A percentile compares a stretch with the other conserved stretches of the same genome.
Conservation (phyloP, 2,888 invertebrate species). For the Drosophila testacea region DNA sequence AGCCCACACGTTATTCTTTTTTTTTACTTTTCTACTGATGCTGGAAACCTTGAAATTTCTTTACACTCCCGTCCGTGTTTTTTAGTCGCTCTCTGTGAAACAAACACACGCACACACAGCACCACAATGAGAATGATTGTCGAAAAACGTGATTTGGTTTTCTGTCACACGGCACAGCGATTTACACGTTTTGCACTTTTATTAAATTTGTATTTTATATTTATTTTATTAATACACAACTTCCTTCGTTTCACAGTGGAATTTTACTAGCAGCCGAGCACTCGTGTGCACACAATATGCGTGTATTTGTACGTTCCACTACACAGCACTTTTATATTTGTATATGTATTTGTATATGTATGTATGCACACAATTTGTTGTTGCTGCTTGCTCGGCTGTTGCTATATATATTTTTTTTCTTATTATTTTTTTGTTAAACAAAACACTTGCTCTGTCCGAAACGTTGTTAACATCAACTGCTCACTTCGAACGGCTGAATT, state of each 20-base stretch:
- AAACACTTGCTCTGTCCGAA: slow-evolving; percentile 60
- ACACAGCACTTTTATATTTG: slow-evolving; percentile 40
- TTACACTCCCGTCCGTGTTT: slow-evolving; percentile 55
- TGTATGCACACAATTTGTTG: slow-evolving; percentile 59
- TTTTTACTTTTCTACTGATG: slow-evolving; percentile 24
- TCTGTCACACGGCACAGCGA: slow-evolving; percentile 43
- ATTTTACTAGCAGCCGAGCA: slow-evolving; percentile 72
- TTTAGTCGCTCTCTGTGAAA: slow-evolving; percentile 41
- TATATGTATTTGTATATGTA: slow-evolving; percentile 21
- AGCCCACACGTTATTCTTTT: slow-evolving; percentile 37
- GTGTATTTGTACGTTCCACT: slow-evolving; percentile 43
- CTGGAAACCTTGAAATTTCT: slow-evolving; percentile 67
- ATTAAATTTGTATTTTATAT: slow-evolving; percentile 44
- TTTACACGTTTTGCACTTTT: slow-evolving; percentile 68
- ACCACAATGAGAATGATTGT: slow-evolving; percentile 41
- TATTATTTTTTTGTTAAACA: slow-evolving; percentile 35
- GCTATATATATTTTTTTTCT: slow-evolving; percentile 50
- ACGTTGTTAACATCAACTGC: slow-evolving; percentile 51
- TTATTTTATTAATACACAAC: slow-evolving; percentile 75
- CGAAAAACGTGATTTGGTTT: slow-evolving; percentile 72
- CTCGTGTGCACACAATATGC: slow-evolving; percentile 42
- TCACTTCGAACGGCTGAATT: slow-evolving; percentile 78
- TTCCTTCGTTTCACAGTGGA: slow-evolving; percentile 74
- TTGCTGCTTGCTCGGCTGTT: slow-evolving; percentile 53
- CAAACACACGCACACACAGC: slow-evolving; percentile 12